Evolutionary conservation across 2,113 vertebrate genomes (phyloP).

Genomic region (Montifringilla adamsi): DNA sequence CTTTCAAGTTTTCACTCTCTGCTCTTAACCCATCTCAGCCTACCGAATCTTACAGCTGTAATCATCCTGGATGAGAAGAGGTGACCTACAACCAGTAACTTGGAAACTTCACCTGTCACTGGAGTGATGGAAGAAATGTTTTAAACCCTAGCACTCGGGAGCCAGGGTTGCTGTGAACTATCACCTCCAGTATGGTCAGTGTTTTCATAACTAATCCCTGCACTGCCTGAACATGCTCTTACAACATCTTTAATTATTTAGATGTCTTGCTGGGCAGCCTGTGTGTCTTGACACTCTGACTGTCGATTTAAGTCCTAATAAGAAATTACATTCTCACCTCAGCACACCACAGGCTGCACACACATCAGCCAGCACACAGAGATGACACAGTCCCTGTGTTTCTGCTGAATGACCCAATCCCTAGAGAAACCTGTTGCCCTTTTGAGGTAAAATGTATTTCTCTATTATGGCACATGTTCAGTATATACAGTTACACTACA

Average conservation of each 20-base stretch:
- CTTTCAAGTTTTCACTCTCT: background rate
- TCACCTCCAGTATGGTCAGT: background rate
- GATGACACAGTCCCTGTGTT: background rate
- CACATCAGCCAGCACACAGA: background rate
- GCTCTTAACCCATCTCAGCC: background rate
- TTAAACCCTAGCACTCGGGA: background rate
- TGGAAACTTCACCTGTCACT: background rate
- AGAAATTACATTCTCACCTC: background rate
- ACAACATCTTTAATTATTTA: background rate
- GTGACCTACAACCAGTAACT: background rate
- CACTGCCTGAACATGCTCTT: background rate
- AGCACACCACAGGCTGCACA: background rate
- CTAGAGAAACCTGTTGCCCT: background rate
- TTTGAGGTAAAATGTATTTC: constrained; percentile 61
- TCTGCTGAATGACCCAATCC: background rate
- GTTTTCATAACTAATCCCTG: background rate
- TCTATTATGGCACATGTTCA: constrained; percentile 62
- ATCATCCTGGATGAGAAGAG: background rate
- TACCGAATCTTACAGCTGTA: background rate
- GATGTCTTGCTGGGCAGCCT: background rate
- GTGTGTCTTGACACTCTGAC: background rate
- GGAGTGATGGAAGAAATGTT: background rate
- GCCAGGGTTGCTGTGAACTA: background rate
- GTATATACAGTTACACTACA: constrained; percentile 44
- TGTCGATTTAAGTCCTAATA: background rate